phyloP scores from a whole-genome alignment of 2,797 vertebrate genomes.

The Melanogrammus aeglefinus region DNA sequence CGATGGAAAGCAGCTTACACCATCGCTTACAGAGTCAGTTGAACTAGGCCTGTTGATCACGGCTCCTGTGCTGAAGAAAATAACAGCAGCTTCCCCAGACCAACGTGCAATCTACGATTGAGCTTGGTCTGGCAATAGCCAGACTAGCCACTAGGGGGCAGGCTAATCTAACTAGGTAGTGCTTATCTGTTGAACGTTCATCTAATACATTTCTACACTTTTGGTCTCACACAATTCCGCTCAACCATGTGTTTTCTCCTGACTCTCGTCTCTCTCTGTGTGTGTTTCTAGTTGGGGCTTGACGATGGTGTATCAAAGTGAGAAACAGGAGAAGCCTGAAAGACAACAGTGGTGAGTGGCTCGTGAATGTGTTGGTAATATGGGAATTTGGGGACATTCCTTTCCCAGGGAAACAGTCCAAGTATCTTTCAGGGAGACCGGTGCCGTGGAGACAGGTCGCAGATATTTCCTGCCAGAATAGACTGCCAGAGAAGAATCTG shows the following conservation, averaged over 20 bases:
- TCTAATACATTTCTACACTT: slow-evolving; percentile 6
- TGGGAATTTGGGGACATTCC: not conserved
- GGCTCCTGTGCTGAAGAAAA: too few species aligned
- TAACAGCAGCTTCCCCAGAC: too few species aligned
- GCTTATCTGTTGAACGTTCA: not conserved
- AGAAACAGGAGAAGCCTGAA: slow-evolving; percentile 87
- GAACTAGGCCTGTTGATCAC: too few species aligned
- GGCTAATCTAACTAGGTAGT: slow-evolving; percentile 1
- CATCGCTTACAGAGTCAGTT: too few species aligned
- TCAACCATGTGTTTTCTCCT: slow-evolving; percentile 25
- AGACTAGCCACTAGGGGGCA: slow-evolving; percentile 52
- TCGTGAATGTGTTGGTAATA: not conserved
- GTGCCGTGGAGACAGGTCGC: not conserved
- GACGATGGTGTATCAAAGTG: slow-evolving; percentile 83
- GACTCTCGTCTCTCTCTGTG: slow-evolving; percentile 14
- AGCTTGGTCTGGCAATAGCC: too few species aligned
- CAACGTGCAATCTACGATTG: too few species aligned
- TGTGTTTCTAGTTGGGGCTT: slow-evolving; percentile 83
- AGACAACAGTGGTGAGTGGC: slow-evolving; percentile 88
- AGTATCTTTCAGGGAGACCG: not conserved
- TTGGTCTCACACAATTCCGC: slow-evolving; percentile 17
- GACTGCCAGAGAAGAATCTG: not conserved
- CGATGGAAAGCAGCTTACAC: too few species aligned
- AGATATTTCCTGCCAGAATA: not conserved
- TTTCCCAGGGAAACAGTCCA: not conserved